A percentile compares a stretch with the other conserved stretches of the same genome.
Conservation (phyloP, 2,113 vertebrate species). For the Chlamydotis undulata region DNA sequence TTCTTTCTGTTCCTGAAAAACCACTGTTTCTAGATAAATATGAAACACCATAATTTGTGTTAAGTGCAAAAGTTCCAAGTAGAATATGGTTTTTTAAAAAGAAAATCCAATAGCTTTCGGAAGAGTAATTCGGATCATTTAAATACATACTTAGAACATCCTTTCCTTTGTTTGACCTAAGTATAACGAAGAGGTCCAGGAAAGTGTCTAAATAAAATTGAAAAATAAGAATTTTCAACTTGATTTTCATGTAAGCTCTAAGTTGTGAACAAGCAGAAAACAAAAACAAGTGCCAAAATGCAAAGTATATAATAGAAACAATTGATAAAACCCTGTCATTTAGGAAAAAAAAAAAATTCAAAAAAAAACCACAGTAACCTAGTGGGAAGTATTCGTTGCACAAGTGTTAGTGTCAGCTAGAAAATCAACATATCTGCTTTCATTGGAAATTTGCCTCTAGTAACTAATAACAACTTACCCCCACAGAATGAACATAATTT, state of each 20-base stretch:
- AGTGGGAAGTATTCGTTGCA: not conserved
- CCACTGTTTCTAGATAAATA: not conserved
- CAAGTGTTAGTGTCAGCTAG: not conserved
- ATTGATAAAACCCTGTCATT: fast-evolving
- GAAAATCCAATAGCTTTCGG: not conserved
- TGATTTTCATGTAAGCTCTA: not conserved
- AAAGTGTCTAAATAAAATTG: not conserved
- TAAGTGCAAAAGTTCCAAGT: not conserved
- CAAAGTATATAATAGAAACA: not conserved
- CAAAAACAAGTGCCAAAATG: not conserved
- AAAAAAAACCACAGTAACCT: not conserved
- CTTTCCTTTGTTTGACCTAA: not conserved
- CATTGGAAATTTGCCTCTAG: not conserved
- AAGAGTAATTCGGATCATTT: not conserved
- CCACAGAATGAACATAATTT: not conserved
- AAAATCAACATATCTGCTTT: not conserved
- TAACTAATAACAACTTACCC: not conserved
- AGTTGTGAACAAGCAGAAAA: not conserved
- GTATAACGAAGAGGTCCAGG: not conserved
- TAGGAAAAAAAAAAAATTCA: not conserved
- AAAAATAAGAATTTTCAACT: not conserved
- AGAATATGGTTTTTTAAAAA: not conserved
- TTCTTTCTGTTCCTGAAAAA: not conserved
- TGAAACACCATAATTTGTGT: not conserved
- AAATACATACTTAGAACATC: not conserved